Base-by-base conservation (phyloP, 2,888 invertebrate genomes). In the Drosophila nr. medialis region DNA sequence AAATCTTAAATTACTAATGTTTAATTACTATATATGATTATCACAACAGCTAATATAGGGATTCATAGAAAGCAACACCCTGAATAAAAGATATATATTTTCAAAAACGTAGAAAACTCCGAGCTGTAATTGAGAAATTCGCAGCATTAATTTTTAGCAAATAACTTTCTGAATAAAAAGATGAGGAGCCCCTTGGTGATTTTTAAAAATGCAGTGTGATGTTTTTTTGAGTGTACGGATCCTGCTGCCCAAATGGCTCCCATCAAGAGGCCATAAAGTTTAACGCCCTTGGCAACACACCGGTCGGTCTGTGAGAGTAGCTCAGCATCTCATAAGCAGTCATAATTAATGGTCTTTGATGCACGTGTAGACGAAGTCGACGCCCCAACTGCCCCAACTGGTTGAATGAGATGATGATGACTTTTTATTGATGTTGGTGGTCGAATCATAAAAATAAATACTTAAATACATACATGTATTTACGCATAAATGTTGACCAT, bases 331-430 rank as follows among this genome's bases (percentile, higher is more conserved):
- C 75, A 63, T 65, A 64, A 74, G 34, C 62, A n/a, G 58, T 53
- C 55, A 64, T 56, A 59, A 73, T 72, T 75, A 65, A 67, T 72
- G 61, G 62, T 64, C 73, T 62, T 51, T 56, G 62, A 50, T 54
- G 61, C 83, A 85, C 70, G 81, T 85, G 81, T 74, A 72, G 79
- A 24, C 64, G 49, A 65, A 67, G 45, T 54, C 70, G 62, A 49
- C 45, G 61, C 67, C 34, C 63, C 74, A 85, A 83, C 85, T 81
- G 69, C 1, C 15, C 45, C 77, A 83, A 83, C 85, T 79, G 69
- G 81, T 80, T 83, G 69, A 29, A 27, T 54, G 8, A n/a, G n/a
- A n/a, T 4, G 64, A 63, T 64, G 77, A 74, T 71, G 56, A 64
- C 67, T 68, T 70, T 75, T 78, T 76, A 80, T 78, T 80, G 71